phyloP scores from a whole-genome alignment of 2,113 vertebrate genomes.

The Leiothrix lutea region DNA sequence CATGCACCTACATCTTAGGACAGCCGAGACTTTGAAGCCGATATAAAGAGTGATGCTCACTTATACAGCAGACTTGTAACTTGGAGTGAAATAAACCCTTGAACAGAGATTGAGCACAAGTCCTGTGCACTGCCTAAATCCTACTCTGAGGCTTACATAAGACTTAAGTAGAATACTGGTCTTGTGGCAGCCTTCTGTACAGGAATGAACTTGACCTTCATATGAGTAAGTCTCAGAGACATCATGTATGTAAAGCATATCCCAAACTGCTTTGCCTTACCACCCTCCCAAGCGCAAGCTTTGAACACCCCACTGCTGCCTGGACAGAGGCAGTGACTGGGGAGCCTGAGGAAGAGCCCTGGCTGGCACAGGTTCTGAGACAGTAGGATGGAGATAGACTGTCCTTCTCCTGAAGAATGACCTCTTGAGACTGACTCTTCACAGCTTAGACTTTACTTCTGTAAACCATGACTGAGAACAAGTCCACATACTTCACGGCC shows the following conservation, averaged over 20 bases:
- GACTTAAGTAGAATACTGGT: background rate
- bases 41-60: background rate
- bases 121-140: slow-evolving; percentile 19
- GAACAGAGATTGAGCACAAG: background rate
- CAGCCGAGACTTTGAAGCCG: background rate
- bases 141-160: slow-evolving; percentile 19
- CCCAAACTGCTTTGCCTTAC: background rate
- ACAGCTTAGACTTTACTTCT: background rate
- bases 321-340: background rate
- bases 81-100: slow-evolving; percentile 5
- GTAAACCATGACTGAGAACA: background rate
- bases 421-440: background rate
- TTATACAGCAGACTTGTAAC: background rate
- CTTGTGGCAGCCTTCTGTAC: background rate
- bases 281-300: fast-evolving
- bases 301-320: background rate
- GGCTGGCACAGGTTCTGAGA: fast-evolving
- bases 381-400: fast-evolving
- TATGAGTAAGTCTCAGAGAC: background rate
- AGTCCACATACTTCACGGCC: background rate
- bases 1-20: background rate
- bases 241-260: background rate
- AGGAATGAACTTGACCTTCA: background rate
- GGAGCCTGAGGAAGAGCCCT: background rate
- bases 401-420: background rate